These are phyloP conservation scores for Apodemus sylvaticus DNA, from an alignment of 2,113 vertebrate genomes.

Conservation along the genomic window DNA sequence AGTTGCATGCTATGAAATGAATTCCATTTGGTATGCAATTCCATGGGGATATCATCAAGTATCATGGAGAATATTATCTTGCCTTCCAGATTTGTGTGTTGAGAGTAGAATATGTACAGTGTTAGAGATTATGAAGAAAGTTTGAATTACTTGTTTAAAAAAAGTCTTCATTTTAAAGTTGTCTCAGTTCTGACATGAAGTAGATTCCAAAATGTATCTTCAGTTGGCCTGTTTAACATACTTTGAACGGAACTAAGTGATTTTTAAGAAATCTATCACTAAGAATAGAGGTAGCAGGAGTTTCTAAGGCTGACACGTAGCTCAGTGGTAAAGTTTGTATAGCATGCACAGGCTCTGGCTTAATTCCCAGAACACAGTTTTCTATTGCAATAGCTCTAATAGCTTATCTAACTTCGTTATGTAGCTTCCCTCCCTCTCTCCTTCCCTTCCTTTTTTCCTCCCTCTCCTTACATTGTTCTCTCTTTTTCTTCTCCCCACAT, in stretches of 20 bases:
- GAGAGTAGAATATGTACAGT: conserved; percentile 52
- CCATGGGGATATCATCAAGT: neutral
- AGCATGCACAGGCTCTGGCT: neutral
- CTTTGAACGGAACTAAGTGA: conserved; percentile 60
- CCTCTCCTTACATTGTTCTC: neutral
- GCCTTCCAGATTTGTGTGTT: conserved; percentile 69
- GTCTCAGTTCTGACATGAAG: conserved; percentile 54
- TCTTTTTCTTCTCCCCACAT: no score
- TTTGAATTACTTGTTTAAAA: conserved; percentile 79
- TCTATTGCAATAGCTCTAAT: conserved; percentile 4
- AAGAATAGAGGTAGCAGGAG: conserved; percentile 52
- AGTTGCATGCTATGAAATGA: conserved; percentile 18
- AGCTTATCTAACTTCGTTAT: conserved; percentile 70
- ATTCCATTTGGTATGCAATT: conserved; percentile 34
- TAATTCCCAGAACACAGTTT: neutral
- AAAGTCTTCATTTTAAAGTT: conserved; percentile 72
- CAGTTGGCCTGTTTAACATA: conserved; percentile 44
- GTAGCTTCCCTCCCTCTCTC: neutral
- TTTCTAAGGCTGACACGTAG: neutral
- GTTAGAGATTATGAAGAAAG: conserved; percentile 79
- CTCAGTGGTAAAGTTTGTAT: neutral
- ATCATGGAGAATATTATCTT: conserved; percentile 69
- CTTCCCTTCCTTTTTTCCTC: neutral
- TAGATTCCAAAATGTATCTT: conserved; percentile 53
- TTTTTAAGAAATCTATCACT: conserved; percentile 12